Percentiles rank a stretch among this genome's conserved stretches.
Conservation (phyloP, 2,113 vertebrate genomes). For the Tichodroma muraria region DNA sequence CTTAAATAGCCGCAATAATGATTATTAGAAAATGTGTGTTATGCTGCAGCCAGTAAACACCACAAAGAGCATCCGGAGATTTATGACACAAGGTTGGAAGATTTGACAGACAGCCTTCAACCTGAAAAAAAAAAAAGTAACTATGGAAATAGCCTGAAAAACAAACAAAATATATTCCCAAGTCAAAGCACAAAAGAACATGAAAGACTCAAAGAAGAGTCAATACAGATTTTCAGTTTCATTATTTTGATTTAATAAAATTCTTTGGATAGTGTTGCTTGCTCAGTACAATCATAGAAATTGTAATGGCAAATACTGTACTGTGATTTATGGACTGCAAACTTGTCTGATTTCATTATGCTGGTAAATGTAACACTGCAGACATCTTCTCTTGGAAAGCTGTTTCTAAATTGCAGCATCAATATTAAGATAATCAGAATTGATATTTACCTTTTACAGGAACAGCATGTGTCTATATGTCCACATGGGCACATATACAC, state of each 20-base stretch:
- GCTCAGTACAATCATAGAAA: background rate
- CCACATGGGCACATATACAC: no score
- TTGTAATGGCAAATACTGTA: background rate
- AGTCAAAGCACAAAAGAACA: background rate
- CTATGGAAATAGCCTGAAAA: background rate
- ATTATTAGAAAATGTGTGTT: background rate
- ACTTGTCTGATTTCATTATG: slow-evolving; percentile 43
- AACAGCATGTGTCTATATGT: background rate
- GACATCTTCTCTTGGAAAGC: slow-evolving; percentile 7
- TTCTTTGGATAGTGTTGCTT: background rate
- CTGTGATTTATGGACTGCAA: slow-evolving; percentile 30
- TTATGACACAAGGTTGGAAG: background rate
- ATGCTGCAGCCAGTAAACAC: background rate
- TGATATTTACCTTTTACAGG: slow-evolving; percentile 1
- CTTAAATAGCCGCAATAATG: slow-evolving; percentile 24
- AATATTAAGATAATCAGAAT: slow-evolving; percentile 23
- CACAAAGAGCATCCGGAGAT: background rate
- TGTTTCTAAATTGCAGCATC: slow-evolving; percentile 14
- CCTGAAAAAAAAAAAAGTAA: background rate
- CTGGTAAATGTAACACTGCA: slow-evolving; percentile 16
- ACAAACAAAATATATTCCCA: background rate
- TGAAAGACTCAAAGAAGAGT: background rate
- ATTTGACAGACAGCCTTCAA: background rate
- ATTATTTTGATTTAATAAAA: slow-evolving; percentile 21
- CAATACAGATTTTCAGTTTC: slow-evolving; percentile 6